Evolutionary conservation across 1,140 invertebrate species (phyloP).

Genomic region (Subanguina moxae): DNA sequence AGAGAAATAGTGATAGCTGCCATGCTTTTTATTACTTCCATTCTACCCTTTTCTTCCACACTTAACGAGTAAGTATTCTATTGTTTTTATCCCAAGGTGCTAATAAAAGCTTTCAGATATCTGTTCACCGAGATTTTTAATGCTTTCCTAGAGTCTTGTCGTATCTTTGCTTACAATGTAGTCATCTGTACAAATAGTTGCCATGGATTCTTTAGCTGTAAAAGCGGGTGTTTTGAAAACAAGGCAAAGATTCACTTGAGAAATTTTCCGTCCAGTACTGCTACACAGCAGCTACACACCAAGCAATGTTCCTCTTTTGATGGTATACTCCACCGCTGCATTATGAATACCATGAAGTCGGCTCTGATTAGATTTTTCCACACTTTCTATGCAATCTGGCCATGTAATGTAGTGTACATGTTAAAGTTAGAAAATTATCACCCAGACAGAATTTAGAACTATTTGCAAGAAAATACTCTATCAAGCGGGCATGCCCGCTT

Average conservation of each 20-base stretch:
- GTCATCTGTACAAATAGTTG: not conserved
- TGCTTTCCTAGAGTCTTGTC: not conserved
- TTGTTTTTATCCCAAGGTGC: not conserved
- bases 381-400: constrained; percentile 2
- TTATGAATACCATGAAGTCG: not conserved
- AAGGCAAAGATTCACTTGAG: not conserved
- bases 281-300: not conserved
- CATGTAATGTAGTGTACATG: not conserved
- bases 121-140: not conserved
- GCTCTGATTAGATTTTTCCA: constrained; percentile 5
- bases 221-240: not conserved
- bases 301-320: not conserved
- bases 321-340: not conserved
- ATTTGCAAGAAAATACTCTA: no score
- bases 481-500: no score
- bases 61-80: not conserved
- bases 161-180: not conserved
- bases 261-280: not conserved
- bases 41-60: constrained; percentile 5
- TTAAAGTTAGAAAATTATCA: not conserved
- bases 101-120: not conserved
- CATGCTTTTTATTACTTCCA: not conserved
- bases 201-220: not conserved
- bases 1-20: constrained; percentile 9
- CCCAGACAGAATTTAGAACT: no score